Percentiles rank a stretch among this genome's conserved stretches.
These are phyloP conservation scores for Cyrtorhinus lividipennis DNA, from an alignment of 1,140 invertebrate species.

Conservation along the genomic window DNA sequence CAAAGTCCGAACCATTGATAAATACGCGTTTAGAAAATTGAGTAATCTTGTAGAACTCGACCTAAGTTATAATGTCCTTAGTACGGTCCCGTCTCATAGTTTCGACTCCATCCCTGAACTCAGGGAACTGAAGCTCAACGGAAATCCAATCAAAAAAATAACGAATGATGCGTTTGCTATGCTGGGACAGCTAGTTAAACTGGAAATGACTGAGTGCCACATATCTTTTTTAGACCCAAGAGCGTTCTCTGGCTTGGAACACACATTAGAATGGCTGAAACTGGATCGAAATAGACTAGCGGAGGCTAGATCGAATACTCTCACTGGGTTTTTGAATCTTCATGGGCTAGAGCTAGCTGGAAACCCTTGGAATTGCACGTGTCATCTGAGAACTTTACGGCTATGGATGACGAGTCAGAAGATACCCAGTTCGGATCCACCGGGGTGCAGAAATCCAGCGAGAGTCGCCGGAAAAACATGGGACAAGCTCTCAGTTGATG, in stretches of 20 bases:
- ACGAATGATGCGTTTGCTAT: conserved; percentile 50
- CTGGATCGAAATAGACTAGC: conserved; percentile 56
- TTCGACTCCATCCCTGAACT: conserved; percentile 54
- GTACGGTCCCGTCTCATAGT: conserved; percentile 49
- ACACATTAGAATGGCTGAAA: conserved; percentile 54
- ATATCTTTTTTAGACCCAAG: conserved; percentile 46
- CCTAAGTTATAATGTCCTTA: conserved; percentile 53
- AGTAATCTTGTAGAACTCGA: conserved; percentile 65
- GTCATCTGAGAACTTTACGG: conserved; percentile 50
- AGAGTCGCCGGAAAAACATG: conserved; percentile 47
- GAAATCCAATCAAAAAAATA: conserved; percentile 54
- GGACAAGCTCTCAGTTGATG: conserved; percentile 58
- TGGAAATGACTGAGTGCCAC: conserved; percentile 56
- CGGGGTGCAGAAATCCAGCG: conserved; percentile 46
- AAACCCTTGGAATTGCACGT: conserved; percentile 73
- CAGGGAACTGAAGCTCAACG: conserved; percentile 52
- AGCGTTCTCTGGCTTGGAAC: conserved; percentile 55
- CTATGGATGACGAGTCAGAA: conserved; percentile 65
- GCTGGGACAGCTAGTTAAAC: conserved; percentile 49
- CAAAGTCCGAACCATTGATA: conserved; percentile 42
- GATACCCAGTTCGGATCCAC: conserved; percentile 51
- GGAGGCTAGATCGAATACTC: conserved; percentile 43
- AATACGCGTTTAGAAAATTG: conserved; percentile 48
- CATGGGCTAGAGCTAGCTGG: conserved; percentile 56
- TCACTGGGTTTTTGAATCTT: conserved; percentile 48